Percentiles rank a stretch among this genome's conserved stretches.
Evolutionary conservation across 53 echinoderm and acorn worm genomes (phyloP).

Genomic region (Stichopus horrens): DNA sequence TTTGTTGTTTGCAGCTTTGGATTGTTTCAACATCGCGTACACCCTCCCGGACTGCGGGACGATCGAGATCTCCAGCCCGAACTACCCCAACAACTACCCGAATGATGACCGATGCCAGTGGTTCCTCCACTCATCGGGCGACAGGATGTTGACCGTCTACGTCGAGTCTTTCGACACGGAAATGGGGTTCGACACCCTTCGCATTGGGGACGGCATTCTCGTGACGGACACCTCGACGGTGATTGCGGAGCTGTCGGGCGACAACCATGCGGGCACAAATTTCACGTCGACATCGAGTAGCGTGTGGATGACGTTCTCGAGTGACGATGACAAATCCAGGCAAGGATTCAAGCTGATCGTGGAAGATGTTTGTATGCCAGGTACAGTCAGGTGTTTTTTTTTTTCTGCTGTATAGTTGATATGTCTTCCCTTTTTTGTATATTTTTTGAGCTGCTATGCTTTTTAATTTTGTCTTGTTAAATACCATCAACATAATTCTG

Average conservation of each 20-base stretch:
- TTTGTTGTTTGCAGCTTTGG: slow-evolving; percentile 3
- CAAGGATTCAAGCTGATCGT: slow-evolving; percentile 38
- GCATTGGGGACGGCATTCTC: slow-evolving; percentile 47
- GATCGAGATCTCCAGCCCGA: slow-evolving; percentile 70
- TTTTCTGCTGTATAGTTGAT: neutral
- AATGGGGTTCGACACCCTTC: slow-evolving; percentile 43
- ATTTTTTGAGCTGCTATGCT: too few relatives aligned
- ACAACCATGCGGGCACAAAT: neutral
- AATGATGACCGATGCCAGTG: slow-evolving; percentile 68
- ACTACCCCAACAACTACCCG: slow-evolving; percentile 75
- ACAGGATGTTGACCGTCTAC: slow-evolving; percentile 48
- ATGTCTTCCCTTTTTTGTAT: too few relatives aligned
- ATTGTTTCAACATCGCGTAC: slow-evolving; percentile 57
- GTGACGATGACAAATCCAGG: slow-evolving; percentile 3
- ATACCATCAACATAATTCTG: too few relatives aligned
- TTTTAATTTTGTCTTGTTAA: too few relatives aligned
- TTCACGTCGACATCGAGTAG: neutral
- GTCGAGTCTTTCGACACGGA: slow-evolving; percentile 58
- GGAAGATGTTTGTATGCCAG: slow-evolving; percentile 30
- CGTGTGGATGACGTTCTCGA: slow-evolving; percentile 49
- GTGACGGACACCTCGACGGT: neutral
- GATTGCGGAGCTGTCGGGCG: slow-evolving; percentile 15
- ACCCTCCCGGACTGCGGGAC: slow-evolving; percentile 58
- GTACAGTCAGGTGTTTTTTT: neutral
- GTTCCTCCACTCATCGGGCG: slow-evolving; percentile 53